phyloP scores from a whole-genome alignment of 1,140 invertebrate genomes.

The Bombus waltoni region DNA sequence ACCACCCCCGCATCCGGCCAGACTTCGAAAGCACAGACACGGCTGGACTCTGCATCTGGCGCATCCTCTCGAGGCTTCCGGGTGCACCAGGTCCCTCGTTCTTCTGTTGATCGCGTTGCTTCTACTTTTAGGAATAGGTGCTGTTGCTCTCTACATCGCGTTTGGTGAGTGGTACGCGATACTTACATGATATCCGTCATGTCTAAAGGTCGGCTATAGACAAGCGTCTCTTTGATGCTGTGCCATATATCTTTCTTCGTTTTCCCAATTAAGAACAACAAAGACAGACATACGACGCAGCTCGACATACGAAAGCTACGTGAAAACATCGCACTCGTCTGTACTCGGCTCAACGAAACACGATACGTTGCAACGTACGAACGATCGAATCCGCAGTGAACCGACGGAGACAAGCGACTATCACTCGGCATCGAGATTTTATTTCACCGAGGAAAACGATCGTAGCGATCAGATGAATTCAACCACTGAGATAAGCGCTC shows the following conservation, averaged over 20 bases:
- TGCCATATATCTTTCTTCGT: no score
- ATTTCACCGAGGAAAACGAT: constrained; percentile 25
- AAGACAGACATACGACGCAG: no score
- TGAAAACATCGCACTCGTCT: no score
- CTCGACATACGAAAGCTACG: no score
- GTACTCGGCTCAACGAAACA: no score
- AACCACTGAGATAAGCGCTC: constrained; percentile 22
- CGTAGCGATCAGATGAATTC: constrained; percentile 55
- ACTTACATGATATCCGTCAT: neutral
- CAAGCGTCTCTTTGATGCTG: no score
- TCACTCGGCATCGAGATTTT: no score
- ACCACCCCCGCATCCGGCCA: constrained; percentile 78
- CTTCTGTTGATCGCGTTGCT: constrained; percentile 74
- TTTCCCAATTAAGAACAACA: no score
- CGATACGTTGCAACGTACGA: no score
- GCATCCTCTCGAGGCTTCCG: constrained; percentile 69
- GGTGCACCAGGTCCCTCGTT: constrained; percentile 75
- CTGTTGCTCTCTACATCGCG: constrained; percentile 77
- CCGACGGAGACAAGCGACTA: no score
- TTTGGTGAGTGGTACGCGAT: constrained; percentile 71
- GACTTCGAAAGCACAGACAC: constrained; percentile 77
- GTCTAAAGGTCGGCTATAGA: no score
- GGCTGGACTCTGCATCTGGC: constrained; percentile 80
- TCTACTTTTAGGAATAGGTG: constrained; percentile 76
- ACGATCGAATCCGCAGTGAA: no score